Base-by-base conservation (phyloP, 2,113 vertebrate genomes). In the Zosterops hypoxanthus region DNA sequence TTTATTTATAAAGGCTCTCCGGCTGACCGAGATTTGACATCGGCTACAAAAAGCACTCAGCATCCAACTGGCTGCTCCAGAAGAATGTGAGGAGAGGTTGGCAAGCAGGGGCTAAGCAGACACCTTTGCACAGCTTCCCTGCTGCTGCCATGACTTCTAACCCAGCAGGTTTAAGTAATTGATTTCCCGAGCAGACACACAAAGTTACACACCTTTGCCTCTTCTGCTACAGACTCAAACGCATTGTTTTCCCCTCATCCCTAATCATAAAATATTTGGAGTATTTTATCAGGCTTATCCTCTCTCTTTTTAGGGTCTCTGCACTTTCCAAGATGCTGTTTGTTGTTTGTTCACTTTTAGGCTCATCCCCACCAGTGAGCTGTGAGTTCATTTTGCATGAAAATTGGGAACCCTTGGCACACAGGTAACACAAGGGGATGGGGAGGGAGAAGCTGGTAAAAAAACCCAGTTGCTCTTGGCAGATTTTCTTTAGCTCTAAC, bases 1-100 rank as follows among this genome's bases (percentile, higher is more conserved):
- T 97, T 95, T 92, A 92, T 94, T 90, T 88, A 92, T 82, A 96
- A 86, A 92, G 76, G 69, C 86, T 78, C 82, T 78, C 76, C 8
- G 28, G 19, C 90, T 94, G 94, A 93, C 80, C 41, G 50, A 83
- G 86, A 44, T 88, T 86, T 93, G 90, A 95, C 93, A 95, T 50
- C 33, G 2, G 57, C 92, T 31, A 86, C 86, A 88, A 64, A 96
- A 75, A 84, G 82, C 69, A 31, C 77, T 93, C 91, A 52, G 87
- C 87, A 60, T 90, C 92, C 90, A 64, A 83, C 82, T 52, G 82
- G 82, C 86, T 92, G 92, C 85, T 88, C 60, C 68, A n/a, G 75
- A 78, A 92, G 73, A 85, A 94, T 16, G 69, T n/a, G 68, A 70
- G 71, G 82, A 80, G 80, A 94, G 86, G 78, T 28, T 50, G 59